Evolutionary conservation across 2,113 vertebrate genomes (phyloP).

Genomic region (Mugil cephalus): DNA sequence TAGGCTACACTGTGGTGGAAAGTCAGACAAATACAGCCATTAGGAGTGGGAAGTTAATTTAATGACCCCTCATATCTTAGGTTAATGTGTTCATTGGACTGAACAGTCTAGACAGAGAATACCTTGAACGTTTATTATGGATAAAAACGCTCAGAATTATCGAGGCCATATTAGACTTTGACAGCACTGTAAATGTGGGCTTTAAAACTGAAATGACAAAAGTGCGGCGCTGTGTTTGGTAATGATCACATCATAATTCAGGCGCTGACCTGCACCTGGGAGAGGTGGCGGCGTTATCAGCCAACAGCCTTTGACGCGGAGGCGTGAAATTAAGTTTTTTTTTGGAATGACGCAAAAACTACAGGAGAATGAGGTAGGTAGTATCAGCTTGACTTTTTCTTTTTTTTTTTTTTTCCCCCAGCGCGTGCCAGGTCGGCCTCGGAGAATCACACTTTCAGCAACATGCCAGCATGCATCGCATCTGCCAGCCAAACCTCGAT

Average conservation of each 20-base stretch:
- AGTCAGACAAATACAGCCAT: constrained; percentile 49
- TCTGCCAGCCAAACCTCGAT: constrained; percentile 66
- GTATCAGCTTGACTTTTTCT: constrained; percentile 19
- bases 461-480: constrained; percentile 73
- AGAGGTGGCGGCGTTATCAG: constrained; percentile 23
- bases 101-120: constrained; percentile 64
- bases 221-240: constrained; percentile 57
- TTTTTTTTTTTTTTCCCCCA: constrained; percentile 13
- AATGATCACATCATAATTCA: constrained; percentile 57
- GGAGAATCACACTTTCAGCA: constrained; percentile 76
- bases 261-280: constrained; percentile 26
- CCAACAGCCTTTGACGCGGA: constrained; percentile 40
- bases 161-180: constrained; percentile 57
- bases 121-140: constrained; percentile 62
- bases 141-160: constrained; percentile 62
- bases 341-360: constrained; percentile 43
- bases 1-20: constrained; percentile 4
- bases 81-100: constrained; percentile 72
- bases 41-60: constrained; percentile 55
- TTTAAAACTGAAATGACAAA: constrained; percentile 62
- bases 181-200: constrained; percentile 56
- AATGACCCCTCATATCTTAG: constrained; percentile 55
- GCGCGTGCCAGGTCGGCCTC: constrained; percentile 58
- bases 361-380: constrained; percentile 33
- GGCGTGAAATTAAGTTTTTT: constrained; percentile 40